Conservation (phyloP, 2,113 vertebrate genomes). For the Onychorhynchus coronatus region DNA sequence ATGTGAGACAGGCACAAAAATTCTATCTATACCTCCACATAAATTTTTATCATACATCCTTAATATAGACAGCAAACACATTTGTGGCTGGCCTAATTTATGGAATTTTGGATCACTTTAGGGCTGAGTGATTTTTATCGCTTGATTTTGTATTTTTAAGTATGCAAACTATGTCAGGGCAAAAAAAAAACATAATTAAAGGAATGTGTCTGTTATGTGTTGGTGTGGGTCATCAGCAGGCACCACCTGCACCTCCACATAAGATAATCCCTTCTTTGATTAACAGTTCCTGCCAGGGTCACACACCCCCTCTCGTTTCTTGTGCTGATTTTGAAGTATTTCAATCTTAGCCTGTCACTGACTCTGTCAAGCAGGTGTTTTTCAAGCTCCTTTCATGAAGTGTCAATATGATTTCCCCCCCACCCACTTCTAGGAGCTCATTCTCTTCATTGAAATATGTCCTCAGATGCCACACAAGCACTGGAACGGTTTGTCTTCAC, state of each 20-base stretch:
- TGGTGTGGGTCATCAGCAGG: not conserved
- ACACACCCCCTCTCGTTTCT: not conserved
- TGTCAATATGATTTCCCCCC: not conserved
- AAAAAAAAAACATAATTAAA: not conserved
- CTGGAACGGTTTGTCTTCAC: not conserved
- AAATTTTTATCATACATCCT: not conserved
- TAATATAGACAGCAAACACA: not conserved
- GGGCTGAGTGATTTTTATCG: not conserved
- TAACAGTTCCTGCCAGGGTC: not conserved
- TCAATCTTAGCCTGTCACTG: not conserved
- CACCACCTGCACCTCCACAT: not conserved
- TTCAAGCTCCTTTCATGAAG: not conserved
- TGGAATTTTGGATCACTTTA: not conserved
- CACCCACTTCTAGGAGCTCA: not conserved
- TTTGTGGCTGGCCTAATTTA: not conserved
- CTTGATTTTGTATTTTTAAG: not conserved
- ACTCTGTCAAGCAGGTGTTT: not conserved
- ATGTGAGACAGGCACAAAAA: not conserved
- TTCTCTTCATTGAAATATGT: not conserved
- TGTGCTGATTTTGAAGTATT: not conserved
- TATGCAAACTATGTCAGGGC: not conserved
- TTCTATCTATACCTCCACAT: not conserved
- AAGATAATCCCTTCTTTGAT: not conserved
- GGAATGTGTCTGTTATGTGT: not conserved
- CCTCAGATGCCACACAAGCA: accelerated